Evolutionary conservation across 2,888 invertebrate species (phyloP).

Genomic region (Oxycera nigricornis): DNA sequence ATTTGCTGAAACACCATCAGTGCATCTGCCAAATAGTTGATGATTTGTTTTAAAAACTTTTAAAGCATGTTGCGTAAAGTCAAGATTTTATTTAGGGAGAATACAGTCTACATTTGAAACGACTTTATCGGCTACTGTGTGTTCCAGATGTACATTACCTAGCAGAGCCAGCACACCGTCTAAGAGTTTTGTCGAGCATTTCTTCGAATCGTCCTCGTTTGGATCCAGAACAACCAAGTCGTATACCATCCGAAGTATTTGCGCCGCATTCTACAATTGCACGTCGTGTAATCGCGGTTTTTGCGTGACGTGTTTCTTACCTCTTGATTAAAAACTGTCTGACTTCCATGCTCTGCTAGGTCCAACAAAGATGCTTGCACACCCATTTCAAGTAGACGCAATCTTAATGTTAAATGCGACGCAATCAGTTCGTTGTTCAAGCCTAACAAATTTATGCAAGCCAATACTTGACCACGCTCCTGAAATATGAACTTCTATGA

Average conservation of each 20-base stretch:
- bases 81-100: neutral
- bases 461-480: constrained; percentile 68
- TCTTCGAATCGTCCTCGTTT: constrained; percentile 64
- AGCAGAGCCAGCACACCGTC: constrained; percentile 66
- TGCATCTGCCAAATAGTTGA: constrained; percentile 58
- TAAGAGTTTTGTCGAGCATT: constrained; percentile 64
- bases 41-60: too few relatives aligned
- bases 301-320: too few relatives aligned
- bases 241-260: constrained; percentile 67
- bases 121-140: too few relatives aligned
- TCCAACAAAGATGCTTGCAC: constrained; percentile 67
- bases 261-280: constrained; percentile 63
- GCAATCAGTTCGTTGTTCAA: constrained; percentile 66
- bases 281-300: too few relatives aligned
- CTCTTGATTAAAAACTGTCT: constrained; percentile 62
- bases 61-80: neutral
- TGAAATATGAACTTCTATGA: constrained; percentile 48
- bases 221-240: constrained; percentile 67
- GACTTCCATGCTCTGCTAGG: constrained; percentile 64
- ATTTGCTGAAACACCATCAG: constrained; percentile 66
- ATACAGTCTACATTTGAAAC: too few relatives aligned
- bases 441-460: constrained; percentile 67
- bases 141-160: too few relatives aligned
- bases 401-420: constrained; percentile 65
- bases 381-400: constrained; percentile 67